These are phyloP conservation scores for Malurus alboscapulatus DNA, from an alignment of 2,113 vertebrate genomes.

Conservation along the genomic window DNA sequence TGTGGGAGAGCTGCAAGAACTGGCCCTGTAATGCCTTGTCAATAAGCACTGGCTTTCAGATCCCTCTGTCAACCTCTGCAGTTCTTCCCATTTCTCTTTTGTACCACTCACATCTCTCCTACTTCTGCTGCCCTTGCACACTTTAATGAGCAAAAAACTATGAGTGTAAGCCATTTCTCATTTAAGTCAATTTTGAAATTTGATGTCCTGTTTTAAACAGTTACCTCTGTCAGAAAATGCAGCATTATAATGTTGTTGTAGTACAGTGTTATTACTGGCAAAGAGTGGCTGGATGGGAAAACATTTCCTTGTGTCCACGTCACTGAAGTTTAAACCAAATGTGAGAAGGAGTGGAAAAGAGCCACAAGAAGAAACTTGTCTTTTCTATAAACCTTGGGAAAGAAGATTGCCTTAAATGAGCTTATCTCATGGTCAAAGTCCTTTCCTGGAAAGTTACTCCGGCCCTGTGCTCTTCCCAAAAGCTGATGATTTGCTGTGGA, in stretches of 20 bases:
- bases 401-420: not conserved
- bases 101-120: rapidly evolving
- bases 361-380: not conserved
- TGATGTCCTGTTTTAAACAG: not conserved
- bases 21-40: not conserved
- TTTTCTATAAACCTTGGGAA: not conserved
- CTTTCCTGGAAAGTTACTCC: not conserved
- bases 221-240: not conserved
- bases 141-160: not conserved
- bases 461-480: not conserved
- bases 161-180: not conserved
- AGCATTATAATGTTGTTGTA: not conserved
- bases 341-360: not conserved
- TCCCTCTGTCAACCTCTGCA: not conserved
- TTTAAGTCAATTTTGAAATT: not conserved
- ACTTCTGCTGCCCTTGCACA: not conserved
- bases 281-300: not conserved
- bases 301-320: not conserved
- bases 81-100: not conserved
- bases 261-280: not conserved
- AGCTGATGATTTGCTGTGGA: not conserved
- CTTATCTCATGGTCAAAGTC: rapidly evolving
- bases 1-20: not conserved
- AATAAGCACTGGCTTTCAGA: not conserved
- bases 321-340: not conserved